Evolutionary conservation across 2,888 invertebrate species (phyloP).

Genomic region (Platerodrilus igneus): DNA sequence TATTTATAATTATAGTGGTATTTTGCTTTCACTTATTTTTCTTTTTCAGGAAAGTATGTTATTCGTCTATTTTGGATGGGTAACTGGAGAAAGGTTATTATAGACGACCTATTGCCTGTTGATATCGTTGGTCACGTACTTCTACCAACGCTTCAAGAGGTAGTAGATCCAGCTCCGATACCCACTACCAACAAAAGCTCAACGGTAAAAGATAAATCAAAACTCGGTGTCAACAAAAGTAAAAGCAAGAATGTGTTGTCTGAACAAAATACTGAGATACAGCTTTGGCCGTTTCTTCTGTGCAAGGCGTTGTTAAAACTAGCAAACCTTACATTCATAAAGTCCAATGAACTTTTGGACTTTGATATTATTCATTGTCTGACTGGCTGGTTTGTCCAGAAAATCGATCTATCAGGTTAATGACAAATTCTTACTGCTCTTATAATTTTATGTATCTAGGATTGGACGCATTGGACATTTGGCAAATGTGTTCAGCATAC

Average conservation of each 20-base stretch:
- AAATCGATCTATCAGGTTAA: constrained; percentile 32
- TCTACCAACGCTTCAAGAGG: constrained; percentile 36
- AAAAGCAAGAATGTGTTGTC: too few relatives aligned
- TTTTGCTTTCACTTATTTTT: too few relatives aligned
- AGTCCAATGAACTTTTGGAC: constrained; percentile 41
- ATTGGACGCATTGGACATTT: constrained; percentile 29
- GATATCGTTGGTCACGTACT: constrained; percentile 40
- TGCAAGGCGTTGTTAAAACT: constrained; percentile 50
- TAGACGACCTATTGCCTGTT: constrained; percentile 50
- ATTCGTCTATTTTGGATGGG: constrained; percentile 50
- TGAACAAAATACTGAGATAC: too few relatives aligned
- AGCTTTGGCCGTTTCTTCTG: constrained; percentile 51
- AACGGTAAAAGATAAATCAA: constrained; percentile 13
- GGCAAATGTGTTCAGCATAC: constrained; percentile 37
- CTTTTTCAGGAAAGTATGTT: constrained; percentile 48
- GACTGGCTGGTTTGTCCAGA: constrained; percentile 47
- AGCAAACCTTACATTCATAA: constrained; percentile 43
- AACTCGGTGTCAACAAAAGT: constrained; percentile 1
- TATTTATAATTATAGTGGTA: too few relatives aligned
- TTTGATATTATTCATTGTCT: constrained; percentile 47
- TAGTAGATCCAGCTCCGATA: neutral
- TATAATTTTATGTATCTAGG: constrained; percentile 19
- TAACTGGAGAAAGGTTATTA: constrained; percentile 47
- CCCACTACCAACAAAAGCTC: constrained; percentile 1
- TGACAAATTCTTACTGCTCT: neutral